Evolutionary conservation across 2,797 vertebrate species (phyloP), one percentile per base, ranked within the genome.

Genomic region (Typhlichthys eigenmanni): DNA sequence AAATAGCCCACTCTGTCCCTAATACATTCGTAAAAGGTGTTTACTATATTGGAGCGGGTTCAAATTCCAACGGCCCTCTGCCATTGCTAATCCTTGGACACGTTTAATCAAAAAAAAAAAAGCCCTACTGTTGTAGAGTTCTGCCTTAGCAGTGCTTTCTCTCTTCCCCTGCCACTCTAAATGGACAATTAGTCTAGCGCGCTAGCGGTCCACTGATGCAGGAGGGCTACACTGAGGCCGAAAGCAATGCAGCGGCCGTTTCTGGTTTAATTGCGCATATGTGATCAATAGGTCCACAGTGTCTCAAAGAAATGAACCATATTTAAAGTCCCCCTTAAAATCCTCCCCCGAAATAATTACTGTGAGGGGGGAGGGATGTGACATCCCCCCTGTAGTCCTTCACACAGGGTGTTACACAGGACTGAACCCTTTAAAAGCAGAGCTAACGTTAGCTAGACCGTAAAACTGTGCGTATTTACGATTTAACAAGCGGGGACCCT

Each of bases 211-310:
- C 61, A 62, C 32, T 55, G 67, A 69, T 55, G 43, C 60, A 45
- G 38, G 59, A 46, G 58, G 50, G 49, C 59, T 52, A 46, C 60
- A 67, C 68, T 69, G 74, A 86, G 69, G 58, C 75, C 0, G 13
- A 58, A 10, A 79, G 74, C 65, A 43, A 62, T 56, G 46, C 11
- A 50, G 64, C 73, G 69, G 72, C 68, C 75, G 69, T 81, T 87
- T 68, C 75, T 62, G 69, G 80, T 80, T 82, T 82, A 88, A 87
- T 84, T 81, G 84, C 73, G 83, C 85, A 64, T 75, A 71, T 68
- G 76, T 81, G 81, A 86, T 84, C 78, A 72, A 87, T 77, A 82
- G 68, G 74, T 62, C 72, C 64, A 56, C 62, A 59, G 71, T 64
- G 57, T 74, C 72, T 52, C 64, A 74, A 60, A 72, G 64, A 83